Percentiles rank a stretch among this genome's conserved stretches.
Conservation (phyloP, 53 echinoderm and acorn worm species). For the Pentamera pediparva region DNA sequence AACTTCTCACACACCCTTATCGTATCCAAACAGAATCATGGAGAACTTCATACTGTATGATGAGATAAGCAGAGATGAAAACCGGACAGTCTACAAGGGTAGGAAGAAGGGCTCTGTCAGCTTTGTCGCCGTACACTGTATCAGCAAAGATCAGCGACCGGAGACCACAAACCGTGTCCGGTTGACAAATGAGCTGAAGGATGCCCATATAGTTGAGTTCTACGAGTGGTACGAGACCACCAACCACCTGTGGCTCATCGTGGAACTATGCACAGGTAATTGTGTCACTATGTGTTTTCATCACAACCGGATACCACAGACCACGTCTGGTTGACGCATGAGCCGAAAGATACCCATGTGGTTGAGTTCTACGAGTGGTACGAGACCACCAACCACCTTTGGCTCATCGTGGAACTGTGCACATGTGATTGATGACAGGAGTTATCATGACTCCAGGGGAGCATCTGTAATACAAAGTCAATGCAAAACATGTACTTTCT, state of each 20-base stretch:
- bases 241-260: constrained; percentile 96
- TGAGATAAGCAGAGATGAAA: constrained; percentile 68
- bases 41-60: constrained; percentile 98
- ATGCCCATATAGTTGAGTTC: constrained; percentile 80
- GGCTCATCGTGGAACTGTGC: constrained; percentile 97
- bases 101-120: constrained; percentile 83
- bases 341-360: constrained; percentile 68
- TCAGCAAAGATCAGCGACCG: constrained; percentile 73
- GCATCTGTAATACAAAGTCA: too few species aligned
- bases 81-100: constrained; percentile 80
- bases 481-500: too few species aligned
- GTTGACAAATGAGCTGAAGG: constrained; percentile 81
- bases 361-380: constrained; percentile 97
- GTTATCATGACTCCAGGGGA: too few species aligned
- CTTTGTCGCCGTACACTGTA: constrained; percentile 96
- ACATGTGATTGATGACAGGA: too few species aligned
- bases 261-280: constrained; percentile 93
- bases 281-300: neutral
- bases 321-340: constrained; percentile 85
- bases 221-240: constrained; percentile 98
- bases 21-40: too few species aligned
- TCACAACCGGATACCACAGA: constrained; percentile 64
- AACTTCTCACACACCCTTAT: too few species aligned
- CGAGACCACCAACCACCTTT: constrained; percentile 95
- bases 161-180: constrained; percentile 84